Percentiles rank a stretch among this genome's conserved stretches.
Evolutionary conservation across 2,888 invertebrate genomes (phyloP).

Genomic region (Bombylius discolor): DNA sequence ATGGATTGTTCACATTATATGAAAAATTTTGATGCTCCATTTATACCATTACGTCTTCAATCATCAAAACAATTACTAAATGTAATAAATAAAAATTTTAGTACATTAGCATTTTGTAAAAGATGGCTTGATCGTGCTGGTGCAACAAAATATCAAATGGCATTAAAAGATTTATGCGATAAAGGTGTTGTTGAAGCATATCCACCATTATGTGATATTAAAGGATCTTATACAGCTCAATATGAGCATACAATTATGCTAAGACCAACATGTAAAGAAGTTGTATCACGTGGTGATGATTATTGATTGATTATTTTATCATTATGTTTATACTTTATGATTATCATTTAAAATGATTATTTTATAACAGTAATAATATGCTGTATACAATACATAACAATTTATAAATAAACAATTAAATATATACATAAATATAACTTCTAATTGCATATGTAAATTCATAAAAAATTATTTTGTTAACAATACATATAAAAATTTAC

Average conservation of each 20-base stretch:
- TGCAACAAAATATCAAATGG: conserved; percentile 95
- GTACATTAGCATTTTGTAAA: conserved; percentile 96
- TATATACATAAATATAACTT: not conserved
- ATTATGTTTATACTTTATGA: not conserved
- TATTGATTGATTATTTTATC: conserved; percentile 45
- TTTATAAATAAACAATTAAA: too few species aligned
- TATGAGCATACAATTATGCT: conserved; percentile 97
- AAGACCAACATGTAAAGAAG: conserved; percentile 96
- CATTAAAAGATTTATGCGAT: conserved; percentile 94
- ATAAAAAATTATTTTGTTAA: too few species aligned
- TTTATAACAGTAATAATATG: too few species aligned
- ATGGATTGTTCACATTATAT: conserved; percentile 99
- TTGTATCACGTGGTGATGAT: conserved; percentile 92
- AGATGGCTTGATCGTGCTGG: conserved; percentile 97
- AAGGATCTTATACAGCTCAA: conserved; percentile 97
- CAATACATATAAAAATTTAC: too few species aligned
- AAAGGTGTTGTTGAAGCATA: conserved; percentile 97
- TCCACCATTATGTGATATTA: conserved; percentile 93
- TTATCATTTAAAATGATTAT: too few species aligned
- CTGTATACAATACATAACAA: too few species aligned
- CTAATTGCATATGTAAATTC: too few species aligned
- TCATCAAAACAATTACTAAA: conserved; percentile 87
- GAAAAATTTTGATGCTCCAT: conserved; percentile 92
- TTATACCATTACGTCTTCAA: conserved; percentile 81
- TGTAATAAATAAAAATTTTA: conserved; percentile 91